Base-by-base conservation (phyloP, 2,797 vertebrate species). In the Melanotaenia maccullochi region DNA sequence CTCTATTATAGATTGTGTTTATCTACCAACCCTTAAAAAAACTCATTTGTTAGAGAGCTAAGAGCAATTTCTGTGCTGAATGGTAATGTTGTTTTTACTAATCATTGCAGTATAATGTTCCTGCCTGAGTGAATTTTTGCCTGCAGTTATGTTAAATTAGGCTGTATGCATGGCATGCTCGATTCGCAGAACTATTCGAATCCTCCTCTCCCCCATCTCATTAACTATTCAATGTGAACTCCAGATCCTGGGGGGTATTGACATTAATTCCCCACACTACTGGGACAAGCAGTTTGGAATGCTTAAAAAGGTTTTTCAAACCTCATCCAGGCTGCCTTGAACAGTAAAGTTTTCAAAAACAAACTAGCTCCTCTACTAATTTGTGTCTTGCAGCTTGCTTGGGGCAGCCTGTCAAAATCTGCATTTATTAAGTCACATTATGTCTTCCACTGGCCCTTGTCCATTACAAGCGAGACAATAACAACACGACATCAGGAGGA, bases 61-160 rank as follows among this genome's bases (percentile, higher is more conserved):
- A 56, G 63, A 83, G 85, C 85, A 42, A 73, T 90, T 86, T 86
- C 68, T 75, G 73, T 71, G 71, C 75, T 86, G 85, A 81, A 87
- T 87, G 84, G 64, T 85, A 81, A 88, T 90, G 89, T 90, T 91
- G 86, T 92, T 94, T 91, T 92, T 93, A 75, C 87, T 92, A 94
- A 94, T 91, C 88, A 83, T 73, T 44, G 70, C 82, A 54, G 79
- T 83, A 88, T 91, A 90, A 88, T 87, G 85, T 87, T 90, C 83
- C 68, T 87, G 89, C 89, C 85, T 85, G 82, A 77, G 79, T 85
- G 79, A 79, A 77, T 70, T 83, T 83, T 85, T 68, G 92, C 92
- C 92, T 69, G 88, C 86, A 89, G 93, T 87, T 73, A 87, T 89
- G 77, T 90, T 91, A 91, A 93, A 91, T 92, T 90, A 92, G 87